Base-by-base conservation (phyloP, 2,888 invertebrate genomes). In the Xestia ashworthii region DNA sequence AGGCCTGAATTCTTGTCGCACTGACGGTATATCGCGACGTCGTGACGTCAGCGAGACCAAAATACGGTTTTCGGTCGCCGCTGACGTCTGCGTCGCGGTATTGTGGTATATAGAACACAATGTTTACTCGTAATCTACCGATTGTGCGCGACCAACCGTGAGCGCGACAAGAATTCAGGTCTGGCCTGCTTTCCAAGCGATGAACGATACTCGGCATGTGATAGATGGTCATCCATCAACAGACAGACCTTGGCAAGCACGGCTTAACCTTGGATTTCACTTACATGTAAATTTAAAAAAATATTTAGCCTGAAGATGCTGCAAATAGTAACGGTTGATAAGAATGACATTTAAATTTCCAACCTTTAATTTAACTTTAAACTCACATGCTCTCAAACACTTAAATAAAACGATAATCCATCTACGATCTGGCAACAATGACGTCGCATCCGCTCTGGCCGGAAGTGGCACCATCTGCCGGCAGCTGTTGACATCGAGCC, bases 401-500 rank as follows among this genome's bases (percentile, higher is more conserved):
- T 79, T 58, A 71, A 80, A 84, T 76, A 48, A 80, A 85, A 81
- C 58, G 64, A 80, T 78, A 71, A 81, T 80, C 55, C 75, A 78
- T 87, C 60, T 74, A 64, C 76, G 55, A 80, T 85, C 71, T 73
- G 84, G 76, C 62, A 79, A 80, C 79, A 83, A 71, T 78, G 81
- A 76, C 76, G 69, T 82, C 58, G 68, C 64, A 74, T 87, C 83
- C 86, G 87, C 64, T 53, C 77, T 79, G 76, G 19, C 62, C 83
- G 88, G 87, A 84, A 74, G 80, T 86, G 77, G 71, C 87, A 71
- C 86, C 89, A 86, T 86, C 83, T 88, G 88, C n/a, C 66, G 70
- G 50, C 88, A 87, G 60, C 80, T 81, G 87, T 88, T 86, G 88
- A 83, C 82, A 86, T 78, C 86, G 81, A 83, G 87, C 83, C 87